phyloP scores from a whole-genome alignment of 1,140 invertebrate species.

The Heliothis virescens region DNA sequence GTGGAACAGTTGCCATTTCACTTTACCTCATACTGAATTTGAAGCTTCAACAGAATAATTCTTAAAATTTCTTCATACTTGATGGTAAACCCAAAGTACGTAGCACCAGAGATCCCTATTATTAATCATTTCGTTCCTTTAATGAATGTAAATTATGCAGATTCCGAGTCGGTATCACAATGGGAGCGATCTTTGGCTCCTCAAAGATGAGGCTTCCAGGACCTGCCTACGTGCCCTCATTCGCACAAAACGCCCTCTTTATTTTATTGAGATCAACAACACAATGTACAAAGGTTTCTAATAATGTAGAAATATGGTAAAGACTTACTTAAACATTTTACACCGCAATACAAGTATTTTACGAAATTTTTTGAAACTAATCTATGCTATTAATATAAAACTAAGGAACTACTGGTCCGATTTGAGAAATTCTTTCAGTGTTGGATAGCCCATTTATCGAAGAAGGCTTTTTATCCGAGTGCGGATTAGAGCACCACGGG shows the following conservation, averaged over 20 bases:
- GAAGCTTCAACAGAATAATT: neutral
- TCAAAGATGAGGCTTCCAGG: constrained; percentile 62
- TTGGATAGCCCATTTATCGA: no score
- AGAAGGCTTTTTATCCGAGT: no score
- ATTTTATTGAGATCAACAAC: constrained; percentile 54
- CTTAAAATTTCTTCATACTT: neutral
- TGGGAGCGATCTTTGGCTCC: constrained; percentile 68
- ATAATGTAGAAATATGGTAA: neutral
- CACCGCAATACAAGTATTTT: neutral
- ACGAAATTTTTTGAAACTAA: neutral
- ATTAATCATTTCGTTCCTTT: constrained; percentile 84
- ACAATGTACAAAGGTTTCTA: constrained; percentile 33
- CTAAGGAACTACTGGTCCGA: no score
- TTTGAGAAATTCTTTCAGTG: no score
- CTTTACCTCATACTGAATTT: no score
- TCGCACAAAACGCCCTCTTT: constrained; percentile 43
- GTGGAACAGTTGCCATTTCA: no score
- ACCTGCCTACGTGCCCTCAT: constrained; percentile 49
- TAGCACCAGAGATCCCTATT: constrained; percentile 71
- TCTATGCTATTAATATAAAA: no score
- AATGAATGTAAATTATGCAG: constrained; percentile 84
- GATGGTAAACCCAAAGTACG: constrained; percentile 38
- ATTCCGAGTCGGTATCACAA: constrained; percentile 76
- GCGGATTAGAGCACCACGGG: no score
- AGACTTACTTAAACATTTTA: neutral